Conservation (phyloP, 2,888 invertebrate species). For the Amaurobius ferox region DNA sequence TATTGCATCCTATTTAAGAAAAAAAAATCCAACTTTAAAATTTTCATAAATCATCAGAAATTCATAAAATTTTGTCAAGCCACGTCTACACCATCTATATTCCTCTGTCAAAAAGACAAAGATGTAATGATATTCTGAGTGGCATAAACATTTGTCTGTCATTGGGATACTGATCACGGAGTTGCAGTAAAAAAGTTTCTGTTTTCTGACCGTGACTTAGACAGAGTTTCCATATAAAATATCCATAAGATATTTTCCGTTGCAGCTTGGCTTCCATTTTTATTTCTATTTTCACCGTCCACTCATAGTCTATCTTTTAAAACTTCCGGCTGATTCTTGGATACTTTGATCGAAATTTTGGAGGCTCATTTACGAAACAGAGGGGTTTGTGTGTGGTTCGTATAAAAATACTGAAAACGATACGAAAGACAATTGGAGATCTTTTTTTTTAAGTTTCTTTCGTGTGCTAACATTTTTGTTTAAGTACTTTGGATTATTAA, state of each 20-base stretch:
- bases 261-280: background rate
- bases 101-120: background rate
- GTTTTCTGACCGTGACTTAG: conserved; percentile 13
- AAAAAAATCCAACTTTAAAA: too few relatives aligned
- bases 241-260: conserved; percentile 35
- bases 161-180: conserved; percentile 42
- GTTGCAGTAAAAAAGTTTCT: conserved; percentile 35
- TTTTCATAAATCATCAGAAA: too few relatives aligned
- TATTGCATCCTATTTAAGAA: too few relatives aligned
- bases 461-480: too few relatives aligned
- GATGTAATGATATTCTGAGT: background rate
- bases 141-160: background rate
- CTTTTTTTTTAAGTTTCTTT: too few relatives aligned
- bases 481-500: too few relatives aligned
- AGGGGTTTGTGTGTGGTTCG: too few relatives aligned
- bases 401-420: too few relatives aligned
- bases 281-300: conserved; percentile 9
- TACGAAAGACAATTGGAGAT: too few relatives aligned
- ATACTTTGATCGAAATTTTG: conserved; percentile 50
- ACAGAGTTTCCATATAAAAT: conserved; percentile 41
- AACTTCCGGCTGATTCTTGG: conserved; percentile 21
- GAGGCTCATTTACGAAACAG: conserved; percentile 6
- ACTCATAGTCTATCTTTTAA: conserved; percentile 7
- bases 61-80: too few relatives aligned
- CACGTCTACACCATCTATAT: too few relatives aligned